These are phyloP conservation scores for Subanguina moxae DNA, from an alignment of 1,140 invertebrate genomes.

Conservation along the genomic window DNA sequence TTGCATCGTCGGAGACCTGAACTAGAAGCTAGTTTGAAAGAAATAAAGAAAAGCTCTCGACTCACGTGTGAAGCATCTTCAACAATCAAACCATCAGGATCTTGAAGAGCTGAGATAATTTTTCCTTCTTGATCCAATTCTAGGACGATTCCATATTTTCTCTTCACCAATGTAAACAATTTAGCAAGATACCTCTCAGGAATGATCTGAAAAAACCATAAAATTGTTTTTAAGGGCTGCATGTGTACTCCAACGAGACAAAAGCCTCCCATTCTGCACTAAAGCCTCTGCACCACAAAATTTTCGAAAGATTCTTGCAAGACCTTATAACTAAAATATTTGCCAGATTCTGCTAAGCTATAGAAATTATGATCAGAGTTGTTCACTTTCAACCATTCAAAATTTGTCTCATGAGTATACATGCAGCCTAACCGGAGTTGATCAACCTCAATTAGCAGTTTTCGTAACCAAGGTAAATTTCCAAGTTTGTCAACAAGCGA, in stretches of 20 bases:
- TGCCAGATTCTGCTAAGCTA: conserved; percentile 2
- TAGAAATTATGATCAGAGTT: too few species aligned
- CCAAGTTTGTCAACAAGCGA: conserved; percentile 53
- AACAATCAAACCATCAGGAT: conserved; percentile 58
- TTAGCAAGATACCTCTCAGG: conserved; percentile 52
- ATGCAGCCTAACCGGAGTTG: background rate
- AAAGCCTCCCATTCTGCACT: too few species aligned
- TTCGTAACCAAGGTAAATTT: conserved; percentile 27
- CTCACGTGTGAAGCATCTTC: conserved; percentile 60
- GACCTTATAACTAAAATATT: background rate
- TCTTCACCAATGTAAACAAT: conserved; percentile 52
- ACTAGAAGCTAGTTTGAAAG: conserved; percentile 1
- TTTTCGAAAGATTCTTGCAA: too few species aligned
- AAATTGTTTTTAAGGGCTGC: too few species aligned
- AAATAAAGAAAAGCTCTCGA: too few species aligned
- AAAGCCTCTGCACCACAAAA: too few species aligned
- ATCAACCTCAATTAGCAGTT: conserved; percentile 47
- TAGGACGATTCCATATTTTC: conserved; percentile 60
- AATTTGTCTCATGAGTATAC: too few species aligned
- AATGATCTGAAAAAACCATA: conserved; percentile 51
- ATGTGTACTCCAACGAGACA: too few species aligned
- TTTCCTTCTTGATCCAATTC: conserved; percentile 59
- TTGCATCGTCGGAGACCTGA: conserved; percentile 41
- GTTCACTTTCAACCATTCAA: too few species aligned
- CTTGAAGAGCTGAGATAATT: conserved; percentile 60